phyloP scores from a whole-genome alignment of 2,797 vertebrate species.

The Gouania willdenowi region DNA sequence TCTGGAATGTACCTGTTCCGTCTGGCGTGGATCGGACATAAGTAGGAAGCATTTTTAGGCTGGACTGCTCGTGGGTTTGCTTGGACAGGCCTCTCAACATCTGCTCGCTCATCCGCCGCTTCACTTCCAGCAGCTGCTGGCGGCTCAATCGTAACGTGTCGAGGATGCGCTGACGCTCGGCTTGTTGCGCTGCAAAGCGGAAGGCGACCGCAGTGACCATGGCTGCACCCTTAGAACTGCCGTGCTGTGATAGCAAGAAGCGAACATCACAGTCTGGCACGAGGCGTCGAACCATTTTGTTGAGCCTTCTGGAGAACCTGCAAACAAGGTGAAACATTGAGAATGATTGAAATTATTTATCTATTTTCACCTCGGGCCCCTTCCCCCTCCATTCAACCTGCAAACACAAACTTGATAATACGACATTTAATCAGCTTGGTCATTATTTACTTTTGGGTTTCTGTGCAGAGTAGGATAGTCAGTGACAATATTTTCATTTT shows the following conservation, averaged over 20 bases:
- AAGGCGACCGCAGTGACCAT: conserved; percentile 97
- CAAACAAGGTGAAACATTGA: too few species aligned
- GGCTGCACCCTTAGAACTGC: conserved; percentile 93
- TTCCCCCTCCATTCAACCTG: too few species aligned
- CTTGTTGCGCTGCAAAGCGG: conserved; percentile 83
- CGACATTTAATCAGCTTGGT: too few species aligned
- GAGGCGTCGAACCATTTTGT: conserved; percentile 87
- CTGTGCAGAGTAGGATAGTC: too few species aligned
- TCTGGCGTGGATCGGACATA: conserved; percentile 89
- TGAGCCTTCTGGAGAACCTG: conserved; percentile 87
- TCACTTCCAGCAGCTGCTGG: conserved; percentile 87
- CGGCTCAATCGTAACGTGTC: conserved; percentile 79
- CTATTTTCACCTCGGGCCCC: too few species aligned
- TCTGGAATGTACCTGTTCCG: conserved; percentile 82
- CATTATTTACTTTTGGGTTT: too few species aligned
- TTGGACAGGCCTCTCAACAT: conserved; percentile 83
- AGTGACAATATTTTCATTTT: too few species aligned
- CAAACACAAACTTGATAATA: too few species aligned
- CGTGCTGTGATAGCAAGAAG: conserved; percentile 88
- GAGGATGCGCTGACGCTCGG: conserved; percentile 81
- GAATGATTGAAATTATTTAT: too few species aligned
- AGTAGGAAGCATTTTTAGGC: conserved; percentile 92
- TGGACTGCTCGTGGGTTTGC: conserved; percentile 71
- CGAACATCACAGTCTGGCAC: conserved; percentile 90
- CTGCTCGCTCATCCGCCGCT: conserved; percentile 79